phyloP scores from a whole-genome alignment of 2,797 vertebrate species.

The Morelia viridis region DNA sequence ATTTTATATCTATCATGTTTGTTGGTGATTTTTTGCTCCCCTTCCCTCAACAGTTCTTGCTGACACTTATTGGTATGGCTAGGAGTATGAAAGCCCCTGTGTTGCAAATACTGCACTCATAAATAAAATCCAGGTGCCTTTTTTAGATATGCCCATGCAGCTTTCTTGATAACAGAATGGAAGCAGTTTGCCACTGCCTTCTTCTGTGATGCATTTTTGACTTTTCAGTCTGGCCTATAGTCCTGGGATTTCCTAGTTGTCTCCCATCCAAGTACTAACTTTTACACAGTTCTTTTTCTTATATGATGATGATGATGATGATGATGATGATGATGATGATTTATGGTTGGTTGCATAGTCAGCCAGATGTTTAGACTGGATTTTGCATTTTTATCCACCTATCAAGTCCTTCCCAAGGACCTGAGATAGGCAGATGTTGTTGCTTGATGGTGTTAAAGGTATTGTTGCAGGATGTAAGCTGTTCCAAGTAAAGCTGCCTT shows the following conservation, averaged over 20 bases:
- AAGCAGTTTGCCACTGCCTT: background rate
- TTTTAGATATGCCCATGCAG: background rate
- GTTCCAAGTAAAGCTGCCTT: too few species aligned
- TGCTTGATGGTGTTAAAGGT: too few species aligned
- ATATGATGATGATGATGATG: too few species aligned
- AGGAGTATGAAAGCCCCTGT: background rate
- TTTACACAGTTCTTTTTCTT: background rate
- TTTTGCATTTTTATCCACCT: too few species aligned
- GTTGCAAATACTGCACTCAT: background rate
- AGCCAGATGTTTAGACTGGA: too few species aligned
- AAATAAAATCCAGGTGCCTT: background rate
- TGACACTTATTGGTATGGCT: background rate
- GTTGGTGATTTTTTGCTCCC: background rate
- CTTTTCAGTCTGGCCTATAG: background rate
- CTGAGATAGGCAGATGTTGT: too few species aligned
- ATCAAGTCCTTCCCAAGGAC: too few species aligned
- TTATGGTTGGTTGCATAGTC: too few species aligned
- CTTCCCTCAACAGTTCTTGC: background rate
- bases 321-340: too few species aligned
- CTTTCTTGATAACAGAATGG: background rate
- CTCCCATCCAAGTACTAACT: background rate
- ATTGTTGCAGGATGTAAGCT: too few species aligned
- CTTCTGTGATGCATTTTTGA: background rate
- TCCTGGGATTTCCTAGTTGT: background rate
- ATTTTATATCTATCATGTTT: background rate